These are phyloP conservation scores for Glyphotaelius pellucidus DNA, from an alignment of 2,888 invertebrate genomes.

Conservation along the genomic window DNA sequence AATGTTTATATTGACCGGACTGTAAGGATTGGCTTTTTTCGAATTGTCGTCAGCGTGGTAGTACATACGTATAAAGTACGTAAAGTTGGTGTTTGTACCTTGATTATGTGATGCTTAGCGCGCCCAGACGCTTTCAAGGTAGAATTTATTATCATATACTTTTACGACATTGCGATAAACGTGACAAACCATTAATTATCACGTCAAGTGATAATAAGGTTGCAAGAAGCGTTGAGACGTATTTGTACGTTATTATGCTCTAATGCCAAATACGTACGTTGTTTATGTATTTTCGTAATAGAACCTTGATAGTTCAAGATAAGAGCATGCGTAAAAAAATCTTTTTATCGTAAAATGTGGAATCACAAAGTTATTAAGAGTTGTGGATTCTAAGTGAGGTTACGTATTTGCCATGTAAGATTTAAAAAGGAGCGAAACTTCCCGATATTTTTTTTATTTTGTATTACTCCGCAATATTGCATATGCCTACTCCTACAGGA, in stretches of 20 bases:
- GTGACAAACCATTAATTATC: constrained; percentile 54
- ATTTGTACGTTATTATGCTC: constrained; percentile 8
- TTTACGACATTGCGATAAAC: constrained; percentile 55
- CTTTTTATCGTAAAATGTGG: not conserved
- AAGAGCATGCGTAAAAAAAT: not conserved
- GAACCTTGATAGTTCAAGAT: constrained; percentile 2
- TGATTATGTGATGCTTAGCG: constrained; percentile 26
- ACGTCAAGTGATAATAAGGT: constrained; percentile 42
- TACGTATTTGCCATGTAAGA: not conserved
- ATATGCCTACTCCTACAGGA: too few species aligned
- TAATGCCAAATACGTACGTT: not conserved
- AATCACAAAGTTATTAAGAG: not conserved
- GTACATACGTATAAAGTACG: not conserved
- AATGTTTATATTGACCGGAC: too few species aligned
- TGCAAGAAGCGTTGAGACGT: not conserved
- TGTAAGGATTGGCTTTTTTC: too few species aligned
- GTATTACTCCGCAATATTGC: too few species aligned
- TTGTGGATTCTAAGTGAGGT: not conserved
- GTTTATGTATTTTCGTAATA: not conserved
- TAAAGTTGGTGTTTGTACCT: constrained; percentile 29
- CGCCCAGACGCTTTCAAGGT: constrained; percentile 48
- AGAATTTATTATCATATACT: constrained; percentile 54
- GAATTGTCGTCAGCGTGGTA: too few species aligned
- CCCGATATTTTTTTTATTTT: too few species aligned
- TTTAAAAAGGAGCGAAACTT: not conserved